Base-by-base conservation (phyloP, 2,888 invertebrate species). In the Eupsilia transversa region DNA sequence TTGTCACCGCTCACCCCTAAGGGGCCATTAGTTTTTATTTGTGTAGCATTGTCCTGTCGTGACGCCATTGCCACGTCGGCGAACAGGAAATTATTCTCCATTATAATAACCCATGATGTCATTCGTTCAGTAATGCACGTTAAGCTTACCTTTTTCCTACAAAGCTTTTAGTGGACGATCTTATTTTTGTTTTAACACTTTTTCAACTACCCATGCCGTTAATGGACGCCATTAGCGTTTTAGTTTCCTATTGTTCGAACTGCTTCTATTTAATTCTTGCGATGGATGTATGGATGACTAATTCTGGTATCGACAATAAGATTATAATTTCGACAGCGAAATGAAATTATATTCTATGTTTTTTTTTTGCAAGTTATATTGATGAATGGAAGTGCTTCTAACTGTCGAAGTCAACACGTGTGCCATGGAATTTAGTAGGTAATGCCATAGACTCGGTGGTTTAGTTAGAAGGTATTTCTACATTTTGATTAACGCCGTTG, bases 21-120 rank as follows among this genome's bases (percentile, higher is more conserved):
- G 84, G 83, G 74, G 86, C 93, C 94, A 94, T 94, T 94, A 93
- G 93, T 94, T 93, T 93, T 93, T 94, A 94, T 94, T 93, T 94
- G 93, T 90, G 91, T 88, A 89, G 87, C 91, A 92, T 94, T 94
- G 94, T 93, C 93, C 93, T 91, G 89, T 84, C 88, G 85, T 79
- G 85, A 85, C 86, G 82, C 86, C 88, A 88, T 87, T 87, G 86
- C 88, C 85, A 84, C 87, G 88, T 85, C 88, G 89, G 86, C 87
- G 87, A 90, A 89, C 92, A 91, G 92, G 93, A 93, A 94, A 94
- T 93, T 93, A 93, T 93, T 91, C 91, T 89, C 89, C 91, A 92
- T 92, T 92, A 92, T 91, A 91, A 90, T 90, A 91, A 90, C 87
- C 89, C 88, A 88, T 89, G 90, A 86, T 88, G 90, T 90, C 91